Evolutionary conservation across 2,888 invertebrate genomes (phyloP), one percentile per base, ranked within the genome.

Genomic region (Podabrus alpinus): DNA sequence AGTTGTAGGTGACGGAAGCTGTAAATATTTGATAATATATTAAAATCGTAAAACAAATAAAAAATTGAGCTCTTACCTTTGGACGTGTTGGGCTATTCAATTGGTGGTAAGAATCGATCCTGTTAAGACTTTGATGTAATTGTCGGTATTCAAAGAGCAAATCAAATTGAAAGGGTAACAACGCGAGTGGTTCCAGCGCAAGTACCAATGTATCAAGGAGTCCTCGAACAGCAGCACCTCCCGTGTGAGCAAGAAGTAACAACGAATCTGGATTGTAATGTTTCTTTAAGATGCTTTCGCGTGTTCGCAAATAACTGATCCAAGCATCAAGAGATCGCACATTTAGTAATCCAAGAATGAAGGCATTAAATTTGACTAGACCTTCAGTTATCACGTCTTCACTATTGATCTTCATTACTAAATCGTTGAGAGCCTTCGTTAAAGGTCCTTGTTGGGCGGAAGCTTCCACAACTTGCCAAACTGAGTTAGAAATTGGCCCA

Each of bases 401-500:
- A 77, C 92, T 92, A 86, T 95, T 95, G 82, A 96, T 92, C 83
- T 94, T 92, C 85, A 94, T 89, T 17, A 96, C 95, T 80, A 96
- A 88, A 83, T 96, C 95, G 84, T 95, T 94, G 15, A 96, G 88
- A 3, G 95, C 93, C 86, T 95, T 93, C 9, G 95, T 95, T 77
- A 95, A 92, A 11, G 95, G 94, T 68, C 94, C 96, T 89, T 94
- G 94, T 86, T 96, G 94, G 13, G 95, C 94, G 9, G 95, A 94
- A 45, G 95, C 94, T 87, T 96, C 96, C 5, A 96, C 94, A 80
- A 97, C 94, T 88, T 94, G 94, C 96, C 96, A 97, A 69, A 95
- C 95, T 9, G 95, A 94, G 85, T 96, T 95, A 80, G 93, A 92
- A 69, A 96, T 94, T 15, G 94, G 93, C 61, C 96, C 96, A 84